Percentiles rank a stretch among this genome's conserved stretches.
These are phyloP conservation scores for Frankliniella fusca DNA, from an alignment of 2,888 invertebrate genomes.

Conservation along the genomic window DNA sequence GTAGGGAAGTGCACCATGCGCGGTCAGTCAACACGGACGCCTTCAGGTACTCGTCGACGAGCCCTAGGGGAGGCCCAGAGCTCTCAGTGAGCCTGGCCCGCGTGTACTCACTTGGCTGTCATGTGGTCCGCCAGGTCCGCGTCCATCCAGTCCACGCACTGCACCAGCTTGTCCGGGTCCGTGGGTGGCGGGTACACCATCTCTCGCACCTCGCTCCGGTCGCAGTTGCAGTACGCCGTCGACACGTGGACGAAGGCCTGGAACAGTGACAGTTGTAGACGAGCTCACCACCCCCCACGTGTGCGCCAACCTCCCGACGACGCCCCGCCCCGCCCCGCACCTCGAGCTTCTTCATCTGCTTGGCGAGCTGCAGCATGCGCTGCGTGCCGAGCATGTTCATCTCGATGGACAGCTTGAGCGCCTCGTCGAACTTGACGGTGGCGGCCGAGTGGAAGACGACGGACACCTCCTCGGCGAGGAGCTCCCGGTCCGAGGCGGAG, in stretches of 20 bases:
- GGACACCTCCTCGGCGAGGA: slow-evolving; percentile 15
- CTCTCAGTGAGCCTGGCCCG: background rate
- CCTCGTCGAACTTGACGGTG: slow-evolving; percentile 21
- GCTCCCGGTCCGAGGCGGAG: background rate
- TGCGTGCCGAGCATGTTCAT: slow-evolving; percentile 10
- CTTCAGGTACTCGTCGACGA: background rate
- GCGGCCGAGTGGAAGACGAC: slow-evolving; percentile 17
- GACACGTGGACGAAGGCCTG: slow-evolving; percentile 64
- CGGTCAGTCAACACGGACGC: background rate
- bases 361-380: slow-evolving; percentile 7
- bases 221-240: slow-evolving; percentile 70
- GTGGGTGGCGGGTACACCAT: slow-evolving; percentile 49
- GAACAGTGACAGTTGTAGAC: slow-evolving; percentile 8
- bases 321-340: background rate
- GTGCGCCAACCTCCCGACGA: background rate
- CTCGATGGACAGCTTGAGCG: slow-evolving; percentile 15
- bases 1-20: slow-evolving; percentile 25
- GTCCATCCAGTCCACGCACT: slow-evolving; percentile 47
- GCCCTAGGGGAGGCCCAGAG: background rate
- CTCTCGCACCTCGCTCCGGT: slow-evolving; percentile 53
- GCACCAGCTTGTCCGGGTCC: slow-evolving; percentile 46
- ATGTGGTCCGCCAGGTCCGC: slow-evolving; percentile 46
- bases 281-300: background rate
- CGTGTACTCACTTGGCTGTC: slow-evolving; percentile 46
- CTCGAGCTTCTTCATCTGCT: slow-evolving; percentile 16